A percentile compares a stretch with the other conserved stretches of the same genome.
These are phyloP conservation scores for Euplagia quadripunctaria DNA, from an alignment of 2,888 invertebrate genomes.

Conservation along the genomic window DNA sequence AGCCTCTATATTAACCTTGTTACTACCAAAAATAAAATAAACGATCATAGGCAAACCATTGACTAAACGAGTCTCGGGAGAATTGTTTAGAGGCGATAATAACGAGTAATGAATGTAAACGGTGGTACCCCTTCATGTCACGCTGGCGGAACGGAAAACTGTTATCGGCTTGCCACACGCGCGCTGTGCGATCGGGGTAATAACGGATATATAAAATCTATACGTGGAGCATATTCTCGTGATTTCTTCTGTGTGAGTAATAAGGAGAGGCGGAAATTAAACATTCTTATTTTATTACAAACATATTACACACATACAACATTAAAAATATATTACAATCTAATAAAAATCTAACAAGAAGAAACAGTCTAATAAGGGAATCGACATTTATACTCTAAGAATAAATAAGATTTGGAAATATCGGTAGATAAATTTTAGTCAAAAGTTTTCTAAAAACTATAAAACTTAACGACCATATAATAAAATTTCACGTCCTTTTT, in stretches of 20 bases:
- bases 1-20: neutral
- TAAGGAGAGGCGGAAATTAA: neutral
- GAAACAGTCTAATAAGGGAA: neutral
- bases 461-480: neutral
- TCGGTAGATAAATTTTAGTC: too few relatives aligned
- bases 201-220: conserved; percentile 51
- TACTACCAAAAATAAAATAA: conserved; percentile 30
- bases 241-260: neutral
- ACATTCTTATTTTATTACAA: neutral
- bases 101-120: conserved; percentile 82
- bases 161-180: conserved; percentile 80
- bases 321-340: neutral
- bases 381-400: neutral
- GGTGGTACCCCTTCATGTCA: conserved; percentile 59
- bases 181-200: conserved; percentile 55
- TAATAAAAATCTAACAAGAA: neutral
- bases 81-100: conserved; percentile 82
- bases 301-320: neutral
- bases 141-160: conserved; percentile 68
- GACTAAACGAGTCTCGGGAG: conserved; percentile 74
- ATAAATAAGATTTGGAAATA: too few relatives aligned
- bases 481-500: too few relatives aligned
- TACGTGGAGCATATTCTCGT: conserved; percentile 43
- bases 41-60: conserved; percentile 66
- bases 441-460: neutral